Base-by-base conservation (phyloP, 2,888 invertebrate genomes). In the Suillia variegata region DNA sequence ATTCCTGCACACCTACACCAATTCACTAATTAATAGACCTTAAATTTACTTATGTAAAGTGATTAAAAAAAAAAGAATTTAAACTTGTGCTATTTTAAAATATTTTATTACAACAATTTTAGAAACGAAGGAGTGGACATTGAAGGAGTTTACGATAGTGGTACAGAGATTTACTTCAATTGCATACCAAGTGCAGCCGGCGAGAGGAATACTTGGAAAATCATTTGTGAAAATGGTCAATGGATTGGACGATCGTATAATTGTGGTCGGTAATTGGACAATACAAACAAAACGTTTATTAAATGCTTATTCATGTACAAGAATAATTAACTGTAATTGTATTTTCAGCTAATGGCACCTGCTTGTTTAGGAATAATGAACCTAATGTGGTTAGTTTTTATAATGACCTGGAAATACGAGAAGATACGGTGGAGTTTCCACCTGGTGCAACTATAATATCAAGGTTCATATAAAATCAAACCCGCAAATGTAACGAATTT, bases 221-320 rank as follows among this genome's bases (percentile, higher is more conserved):
- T 93, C 21, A 87, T 90, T 58, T 94, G 93, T 71, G 92, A 93
- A 75, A 90, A 93, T 70, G 93, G 93, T 0, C 87, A 86, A 67
- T 94, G 94, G 94, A 88, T 92, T 62, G 93, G 93, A 20, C 86
- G 90, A 71, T 89, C 92, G 54, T 87, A 90, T 61, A 89, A 87
- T 70, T 93, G 93, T 78, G 93, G 92, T 92, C 80, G 83, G 73
- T 24, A 24, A 50, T 56, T 20, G 48, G 21, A 34, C n/a, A 17
- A 31, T n/a, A n/a, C n/a, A n/a, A n/a, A n/a, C n/a, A n/a, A n/a
- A n/a, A n/a, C n/a, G n/a, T n/a, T n/a, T n/a, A n/a, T 22, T 56
- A 12, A 21, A 8, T 21, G 38, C 13, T 15, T 2, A 10, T 17
- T 45, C n/a, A n/a, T n/a, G n/a, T n/a, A n/a, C n/a, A n/a, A n/a